Conservation (phyloP, 1,140 invertebrate genomes). For the Drosophila bifasciata region DNA sequence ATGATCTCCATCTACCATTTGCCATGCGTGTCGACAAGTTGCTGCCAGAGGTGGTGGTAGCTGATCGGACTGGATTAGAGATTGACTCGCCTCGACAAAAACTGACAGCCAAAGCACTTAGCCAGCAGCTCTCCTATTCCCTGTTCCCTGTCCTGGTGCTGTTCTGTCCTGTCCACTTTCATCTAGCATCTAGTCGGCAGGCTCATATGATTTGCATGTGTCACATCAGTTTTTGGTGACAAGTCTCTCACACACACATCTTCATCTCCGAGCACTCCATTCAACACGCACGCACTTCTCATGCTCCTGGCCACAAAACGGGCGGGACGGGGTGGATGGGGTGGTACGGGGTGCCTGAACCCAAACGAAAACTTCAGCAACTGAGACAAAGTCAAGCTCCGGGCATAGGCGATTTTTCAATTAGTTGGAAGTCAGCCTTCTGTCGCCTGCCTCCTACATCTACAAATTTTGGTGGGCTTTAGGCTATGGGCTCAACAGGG, state of each 20-base stretch:
- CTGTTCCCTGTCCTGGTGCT: no score
- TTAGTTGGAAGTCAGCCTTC: slow-evolving; percentile 52
- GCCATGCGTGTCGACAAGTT: slow-evolving; percentile 16
- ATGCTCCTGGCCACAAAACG: background rate
- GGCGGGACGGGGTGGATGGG: background rate
- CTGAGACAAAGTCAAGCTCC: slow-evolving; percentile 34
- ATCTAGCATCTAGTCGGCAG: background rate
- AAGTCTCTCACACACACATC: slow-evolving; percentile 26
- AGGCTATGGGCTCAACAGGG: slow-evolving; percentile 28
- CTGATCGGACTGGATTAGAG: slow-evolving; percentile 33
- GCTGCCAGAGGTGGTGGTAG: background rate
- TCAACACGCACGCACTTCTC: slow-evolving; percentile 3
- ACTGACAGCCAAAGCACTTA: slow-evolving; percentile 44
- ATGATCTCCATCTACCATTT: slow-evolving; percentile 39
- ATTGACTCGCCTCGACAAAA: slow-evolving; percentile 8
- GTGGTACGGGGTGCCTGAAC: background rate
- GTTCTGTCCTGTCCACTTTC: no score
- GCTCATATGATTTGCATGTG: slow-evolving; percentile 70
- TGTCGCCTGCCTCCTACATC: slow-evolving; percentile 24
- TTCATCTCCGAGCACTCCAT: slow-evolving; percentile 8
- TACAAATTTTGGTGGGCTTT: slow-evolving; percentile 70
- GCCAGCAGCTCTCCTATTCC: background rate
- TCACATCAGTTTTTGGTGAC: slow-evolving; percentile 67
- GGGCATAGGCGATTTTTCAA: slow-evolving; percentile 77
- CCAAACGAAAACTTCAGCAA: slow-evolving; percentile 24